phyloP scores from a whole-genome alignment of 2,888 invertebrate genomes.

The Pachymerium ferrugineum region DNA sequence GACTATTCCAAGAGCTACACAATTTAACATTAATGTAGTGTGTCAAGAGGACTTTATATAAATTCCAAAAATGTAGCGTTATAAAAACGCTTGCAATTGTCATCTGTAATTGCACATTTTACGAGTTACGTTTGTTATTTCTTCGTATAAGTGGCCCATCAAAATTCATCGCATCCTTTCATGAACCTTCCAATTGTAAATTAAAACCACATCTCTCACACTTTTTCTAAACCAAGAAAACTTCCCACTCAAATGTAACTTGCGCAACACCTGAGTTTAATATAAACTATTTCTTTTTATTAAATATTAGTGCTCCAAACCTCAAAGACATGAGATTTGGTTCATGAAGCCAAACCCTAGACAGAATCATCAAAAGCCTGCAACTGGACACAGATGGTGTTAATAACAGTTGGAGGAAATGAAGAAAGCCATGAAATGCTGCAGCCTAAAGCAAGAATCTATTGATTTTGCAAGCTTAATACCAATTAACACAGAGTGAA shows the following conservation, averaged over 20 bases:
- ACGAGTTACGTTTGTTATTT: no score
- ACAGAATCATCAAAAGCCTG: slow-evolving; percentile 11
- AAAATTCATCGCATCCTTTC: no score
- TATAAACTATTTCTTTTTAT: neutral
- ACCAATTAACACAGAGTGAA: slow-evolving; percentile 15
- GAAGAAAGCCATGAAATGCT: slow-evolving; percentile 22
- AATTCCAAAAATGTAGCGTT: slow-evolving; percentile 3
- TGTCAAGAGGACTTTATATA: slow-evolving; percentile 9
- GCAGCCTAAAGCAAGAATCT: neutral
- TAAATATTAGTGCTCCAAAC: neutral
- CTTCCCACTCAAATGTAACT: no score
- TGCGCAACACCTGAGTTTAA: neutral
- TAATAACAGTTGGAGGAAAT: slow-evolving; percentile 25
- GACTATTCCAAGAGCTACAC: neutral
- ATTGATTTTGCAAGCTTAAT: slow-evolving; percentile 25
- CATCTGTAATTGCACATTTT: no score
- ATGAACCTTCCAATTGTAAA: neutral
- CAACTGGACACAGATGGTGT: slow-evolving; percentile 24
- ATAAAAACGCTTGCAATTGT: no score
- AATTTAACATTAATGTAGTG: neutral
- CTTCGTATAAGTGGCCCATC: no score
- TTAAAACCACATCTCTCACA: neutral
- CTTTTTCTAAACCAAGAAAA: no score
- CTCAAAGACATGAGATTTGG: slow-evolving; percentile 22
- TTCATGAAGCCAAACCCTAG: slow-evolving; percentile 14